Evolutionary conservation across 2,113 vertebrate species (phyloP).

Genomic region (Pleuronectes platessa): DNA sequence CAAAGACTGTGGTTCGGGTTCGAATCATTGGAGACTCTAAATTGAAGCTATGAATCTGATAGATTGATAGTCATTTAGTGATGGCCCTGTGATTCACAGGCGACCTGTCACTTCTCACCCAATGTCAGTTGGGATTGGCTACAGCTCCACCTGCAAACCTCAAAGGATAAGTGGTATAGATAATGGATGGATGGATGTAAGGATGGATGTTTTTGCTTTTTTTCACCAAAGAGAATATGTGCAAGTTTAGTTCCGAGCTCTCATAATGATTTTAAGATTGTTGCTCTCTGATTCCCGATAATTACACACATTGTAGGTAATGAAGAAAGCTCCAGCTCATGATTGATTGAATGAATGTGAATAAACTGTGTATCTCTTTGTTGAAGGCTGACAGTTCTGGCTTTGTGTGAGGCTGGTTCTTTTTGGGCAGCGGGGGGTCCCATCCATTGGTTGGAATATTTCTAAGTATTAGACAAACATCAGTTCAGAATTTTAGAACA

Average conservation of each 20-base stretch:
- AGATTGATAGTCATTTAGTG: too few species aligned
- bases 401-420: not conserved
- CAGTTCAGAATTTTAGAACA: slow-evolving; percentile 9
- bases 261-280: not conserved
- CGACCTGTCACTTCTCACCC: too few species aligned
- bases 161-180: too few species aligned
- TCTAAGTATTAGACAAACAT: slow-evolving; percentile 13
- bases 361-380: not conserved
- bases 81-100: too few species aligned
- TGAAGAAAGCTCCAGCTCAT: not conserved
- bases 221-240: not conserved
- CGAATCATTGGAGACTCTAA: too few species aligned
- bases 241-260: not conserved
- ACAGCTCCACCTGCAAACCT: too few species aligned
- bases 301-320: not conserved
- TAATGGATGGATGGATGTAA: too few species aligned
- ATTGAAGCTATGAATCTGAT: too few species aligned
- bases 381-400: not conserved
- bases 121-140: not conserved
- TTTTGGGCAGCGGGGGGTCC: not conserved
- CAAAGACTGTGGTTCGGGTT: too few species aligned
- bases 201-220: too few species aligned
- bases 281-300: too few species aligned
- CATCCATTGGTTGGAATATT: not conserved
- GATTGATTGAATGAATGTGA: not conserved